Conservation (phyloP, 2,888 invertebrate genomes). For the Cryptus viduatorius region DNA sequence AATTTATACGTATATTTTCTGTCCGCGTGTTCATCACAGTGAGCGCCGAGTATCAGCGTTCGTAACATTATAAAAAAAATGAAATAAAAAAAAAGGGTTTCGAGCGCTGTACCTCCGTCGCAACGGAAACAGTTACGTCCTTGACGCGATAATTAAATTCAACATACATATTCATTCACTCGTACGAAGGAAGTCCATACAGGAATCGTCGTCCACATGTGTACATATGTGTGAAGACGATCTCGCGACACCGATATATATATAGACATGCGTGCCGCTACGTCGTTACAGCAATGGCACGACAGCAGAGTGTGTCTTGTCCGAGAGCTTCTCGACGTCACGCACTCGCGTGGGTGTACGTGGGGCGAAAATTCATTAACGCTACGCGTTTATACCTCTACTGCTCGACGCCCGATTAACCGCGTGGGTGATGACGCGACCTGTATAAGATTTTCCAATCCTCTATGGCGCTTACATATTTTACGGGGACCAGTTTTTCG, state of each 20-base stretch:
- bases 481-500: not conserved
- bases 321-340: slow-evolving; percentile 54
- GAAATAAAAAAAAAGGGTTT: slow-evolving; percentile 49
- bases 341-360: slow-evolving; percentile 57
- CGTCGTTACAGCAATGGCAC: slow-evolving; percentile 28
- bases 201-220: slow-evolving; percentile 54
- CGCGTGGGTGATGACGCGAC: slow-evolving; percentile 51
- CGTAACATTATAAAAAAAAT: slow-evolving; percentile 1
- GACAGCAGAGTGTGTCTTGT: slow-evolving; percentile 20
- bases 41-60: not conserved
- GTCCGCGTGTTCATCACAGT: slow-evolving; percentile 3
- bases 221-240: slow-evolving; percentile 34
- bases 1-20: not conserved
- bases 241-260: slow-evolving; percentile 5
- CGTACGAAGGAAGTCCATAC: slow-evolving; percentile 76
- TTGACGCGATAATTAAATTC: slow-evolving; percentile 81
- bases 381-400: slow-evolving; percentile 33
- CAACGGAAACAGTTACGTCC: slow-evolving; percentile 79
- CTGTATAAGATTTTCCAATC: not conserved
- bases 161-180: slow-evolving; percentile 80
- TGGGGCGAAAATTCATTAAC: slow-evolving; percentile 68
- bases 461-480: slow-evolving; percentile 12
- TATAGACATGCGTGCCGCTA: slow-evolving; percentile 23
- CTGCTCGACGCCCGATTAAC: slow-evolving; percentile 30
- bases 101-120: slow-evolving; percentile 56